Base-by-base conservation (phyloP, 1,140 invertebrate genomes). In the Hylyphantes graminicola region DNA sequence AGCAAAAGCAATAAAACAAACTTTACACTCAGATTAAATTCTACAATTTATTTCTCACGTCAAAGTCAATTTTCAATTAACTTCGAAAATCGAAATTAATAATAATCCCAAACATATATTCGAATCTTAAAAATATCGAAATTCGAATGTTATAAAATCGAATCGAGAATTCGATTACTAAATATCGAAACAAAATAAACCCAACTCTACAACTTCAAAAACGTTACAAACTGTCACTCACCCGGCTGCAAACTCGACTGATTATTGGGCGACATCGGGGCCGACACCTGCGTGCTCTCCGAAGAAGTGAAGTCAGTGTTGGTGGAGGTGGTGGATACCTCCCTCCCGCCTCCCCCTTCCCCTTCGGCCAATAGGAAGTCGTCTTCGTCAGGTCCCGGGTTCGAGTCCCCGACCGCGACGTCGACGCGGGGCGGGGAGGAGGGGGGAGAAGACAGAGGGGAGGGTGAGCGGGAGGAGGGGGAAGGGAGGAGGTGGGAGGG, bases 221-320 rank as follows among this genome's bases (percentile, higher is more conserved):
- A 17, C 57, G 2, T 3, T 3, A 61, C 57, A 61, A 61, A 61
- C 57, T 61, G 2, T 6, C 1, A 17, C 57, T 12, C 57, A 17
- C 57, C 12, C 57, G 57, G 57, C 12, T 35, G 57, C 57, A 61
- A 1, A 1, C 1, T 1, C 57, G 17, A 12, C 57, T 61, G 57
- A 35, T 35, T 78, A 4, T 68, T 21, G 7, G 80, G 80, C 12
- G 80, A 83, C 59, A 57, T 48, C 5, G 61, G 61, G n/a, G 79
- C 55, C 7, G 68, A 79, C 54, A 85, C 76, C 59, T 81, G 84
- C 50, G 76, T 81, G 65, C 68, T 65, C 15, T 79, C 76, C 13
- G 78, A 81, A 5, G 84, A 80, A 10, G 78, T 79, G 55, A 81
- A 85, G 48, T 80, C 76, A n/a, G 85, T 85, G 63, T 83, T 82